Percentiles rank a stretch among this genome's conserved stretches.
Conservation (phyloP, 1,140 invertebrate species). For the Adelges cooleyi region DNA sequence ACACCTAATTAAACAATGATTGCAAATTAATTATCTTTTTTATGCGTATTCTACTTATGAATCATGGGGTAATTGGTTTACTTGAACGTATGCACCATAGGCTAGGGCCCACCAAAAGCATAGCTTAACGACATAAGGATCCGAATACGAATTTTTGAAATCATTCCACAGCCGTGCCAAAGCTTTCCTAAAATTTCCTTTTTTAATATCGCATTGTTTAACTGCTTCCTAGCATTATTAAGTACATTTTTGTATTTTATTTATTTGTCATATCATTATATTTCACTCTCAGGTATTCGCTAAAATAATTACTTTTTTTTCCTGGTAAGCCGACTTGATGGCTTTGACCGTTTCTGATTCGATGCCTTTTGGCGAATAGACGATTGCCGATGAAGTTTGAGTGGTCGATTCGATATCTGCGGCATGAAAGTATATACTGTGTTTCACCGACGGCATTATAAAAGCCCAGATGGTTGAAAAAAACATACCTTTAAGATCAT, state of each 20-base stretch:
- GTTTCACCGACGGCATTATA: slow-evolving; percentile 59
- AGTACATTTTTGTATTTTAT: not conserved
- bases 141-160: slow-evolving; percentile 56
- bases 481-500: slow-evolving; percentile 46
- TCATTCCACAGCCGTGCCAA: slow-evolving; percentile 50
- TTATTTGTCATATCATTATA: not conserved
- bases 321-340: not conserved
- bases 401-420: not conserved
- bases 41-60: too few species aligned
- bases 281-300: not conserved
- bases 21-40: not conserved
- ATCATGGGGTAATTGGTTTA: not conserved
- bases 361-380: not conserved
- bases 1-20: not conserved
- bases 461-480: slow-evolving; percentile 60
- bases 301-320: not conserved
- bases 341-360: not conserved
- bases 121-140: slow-evolving; percentile 65
- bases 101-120: slow-evolving; percentile 72
- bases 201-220: not conserved
- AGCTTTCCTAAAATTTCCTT: not conserved
- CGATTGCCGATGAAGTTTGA: not conserved
- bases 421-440: slow-evolving; percentile 44
- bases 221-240: not conserved
- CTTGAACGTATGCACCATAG: slow-evolving; percentile 37